Conservation (phyloP, 2,888 invertebrate genomes). For the Nephrotoma flavescens region DNA sequence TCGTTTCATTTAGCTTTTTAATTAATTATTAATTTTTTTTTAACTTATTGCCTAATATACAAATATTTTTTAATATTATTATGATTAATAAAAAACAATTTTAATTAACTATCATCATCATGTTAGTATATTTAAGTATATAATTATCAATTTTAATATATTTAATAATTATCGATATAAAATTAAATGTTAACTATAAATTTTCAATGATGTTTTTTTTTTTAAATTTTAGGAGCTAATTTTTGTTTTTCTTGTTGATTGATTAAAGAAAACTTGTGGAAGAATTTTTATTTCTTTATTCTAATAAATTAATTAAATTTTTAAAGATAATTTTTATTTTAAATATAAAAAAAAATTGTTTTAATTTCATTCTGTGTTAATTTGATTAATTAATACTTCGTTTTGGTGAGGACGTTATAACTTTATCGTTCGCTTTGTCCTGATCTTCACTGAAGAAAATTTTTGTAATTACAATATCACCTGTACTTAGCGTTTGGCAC, state of each 20-base stretch:
- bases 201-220: background rate
- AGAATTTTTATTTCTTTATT: background rate
- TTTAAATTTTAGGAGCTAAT: background rate
- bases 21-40: background rate
- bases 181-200: background rate
- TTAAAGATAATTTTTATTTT: background rate
- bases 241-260: background rate
- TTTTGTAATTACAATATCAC: constrained; percentile 82
- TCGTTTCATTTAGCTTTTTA: background rate
- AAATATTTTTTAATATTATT: background rate
- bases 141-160: background rate
- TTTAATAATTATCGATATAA: background rate
- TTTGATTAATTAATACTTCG: constrained; percentile 16
- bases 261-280: background rate
- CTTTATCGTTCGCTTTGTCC: constrained; percentile 36
- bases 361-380: background rate
- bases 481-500: constrained; percentile 78
- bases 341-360: background rate
- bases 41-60: background rate
- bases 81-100: background rate
- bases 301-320: background rate
- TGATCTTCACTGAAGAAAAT: constrained; percentile 49
- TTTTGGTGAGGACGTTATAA: constrained; percentile 37
- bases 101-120: background rate
- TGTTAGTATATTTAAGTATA: background rate